These are phyloP conservation scores for Molossus molossus DNA, from an alignment of 2,797 vertebrate species.

Conservation along the genomic window DNA sequence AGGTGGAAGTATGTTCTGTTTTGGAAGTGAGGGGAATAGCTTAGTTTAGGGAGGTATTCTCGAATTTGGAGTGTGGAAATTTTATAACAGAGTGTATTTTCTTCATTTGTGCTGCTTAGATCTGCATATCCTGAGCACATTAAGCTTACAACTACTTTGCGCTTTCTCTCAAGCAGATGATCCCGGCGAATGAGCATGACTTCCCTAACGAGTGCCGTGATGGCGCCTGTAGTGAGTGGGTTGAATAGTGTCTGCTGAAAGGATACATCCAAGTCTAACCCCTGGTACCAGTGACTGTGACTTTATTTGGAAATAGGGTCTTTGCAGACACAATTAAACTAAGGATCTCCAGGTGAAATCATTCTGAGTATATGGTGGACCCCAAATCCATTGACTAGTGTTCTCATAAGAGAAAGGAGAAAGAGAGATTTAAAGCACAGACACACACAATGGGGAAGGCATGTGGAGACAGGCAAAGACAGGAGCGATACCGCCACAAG, in stretches of 20 bases:
- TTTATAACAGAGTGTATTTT: background rate
- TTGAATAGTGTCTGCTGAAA: background rate
- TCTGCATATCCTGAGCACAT: background rate
- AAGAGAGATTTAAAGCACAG: background rate
- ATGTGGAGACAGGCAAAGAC: background rate
- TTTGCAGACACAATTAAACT: background rate
- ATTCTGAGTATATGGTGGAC: background rate
- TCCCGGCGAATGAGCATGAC: constrained; percentile 11
- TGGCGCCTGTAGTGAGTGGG: background rate
- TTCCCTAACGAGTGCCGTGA: background rate
- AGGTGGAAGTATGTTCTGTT: background rate
- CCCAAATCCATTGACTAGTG: background rate
- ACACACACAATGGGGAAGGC: background rate
- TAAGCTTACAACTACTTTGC: constrained; percentile 49
- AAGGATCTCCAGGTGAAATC: background rate
- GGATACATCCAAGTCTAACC: background rate
- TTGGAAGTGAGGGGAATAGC: background rate
- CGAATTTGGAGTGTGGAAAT: background rate
- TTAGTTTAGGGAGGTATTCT: background rate
- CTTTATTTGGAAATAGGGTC: background rate
- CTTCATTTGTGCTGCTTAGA: constrained; percentile 32
- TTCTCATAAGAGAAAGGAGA: background rate
- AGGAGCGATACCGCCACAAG: background rate
- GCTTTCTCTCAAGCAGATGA: constrained; percentile 11
- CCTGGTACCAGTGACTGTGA: background rate